A percentile compares a stretch with the other conserved stretches of the same genome.
phyloP scores from a whole-genome alignment of 2,113 vertebrate species.

The Xiphophorus hellerii region DNA sequence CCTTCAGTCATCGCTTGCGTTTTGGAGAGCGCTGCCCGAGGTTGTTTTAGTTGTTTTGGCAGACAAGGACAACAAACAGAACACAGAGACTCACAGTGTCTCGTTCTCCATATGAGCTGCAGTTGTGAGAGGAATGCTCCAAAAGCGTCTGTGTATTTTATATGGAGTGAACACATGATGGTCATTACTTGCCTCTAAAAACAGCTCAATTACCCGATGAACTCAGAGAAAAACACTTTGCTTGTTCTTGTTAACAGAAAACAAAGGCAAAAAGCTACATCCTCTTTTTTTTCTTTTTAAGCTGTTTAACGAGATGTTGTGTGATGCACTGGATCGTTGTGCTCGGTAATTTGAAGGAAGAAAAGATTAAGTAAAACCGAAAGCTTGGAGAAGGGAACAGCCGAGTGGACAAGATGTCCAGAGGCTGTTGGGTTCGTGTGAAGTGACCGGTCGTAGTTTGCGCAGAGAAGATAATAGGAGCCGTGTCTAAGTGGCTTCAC shows the following conservation, averaged over 20 bases:
- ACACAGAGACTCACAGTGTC: background rate
- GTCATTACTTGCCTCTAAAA: constrained; percentile 34
- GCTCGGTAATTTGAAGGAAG: constrained; percentile 20
- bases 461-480: constrained; percentile 71
- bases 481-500: constrained; percentile 32
- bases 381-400: background rate
- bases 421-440: background rate
- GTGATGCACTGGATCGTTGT: constrained; percentile 33
- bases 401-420: background rate
- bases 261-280: background rate
- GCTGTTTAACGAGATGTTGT: constrained; percentile 12
- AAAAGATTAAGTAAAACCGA: background rate
- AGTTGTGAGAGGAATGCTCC: constrained; percentile 8
- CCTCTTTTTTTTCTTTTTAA: background rate
- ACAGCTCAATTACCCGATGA: constrained; percentile 30
- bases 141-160: constrained; percentile 19
- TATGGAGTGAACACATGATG: constrained; percentile 34
- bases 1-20: background rate
- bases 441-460: constrained; percentile 4
- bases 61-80: background rate
- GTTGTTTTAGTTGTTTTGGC: background rate
- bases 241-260: constrained; percentile 3
- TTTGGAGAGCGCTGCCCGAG: background rate
- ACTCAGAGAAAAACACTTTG: constrained; percentile 16
- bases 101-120: background rate